Evolutionary conservation across 2,113 vertebrate genomes (phyloP).

Genomic region (Passer domesticus): DNA sequence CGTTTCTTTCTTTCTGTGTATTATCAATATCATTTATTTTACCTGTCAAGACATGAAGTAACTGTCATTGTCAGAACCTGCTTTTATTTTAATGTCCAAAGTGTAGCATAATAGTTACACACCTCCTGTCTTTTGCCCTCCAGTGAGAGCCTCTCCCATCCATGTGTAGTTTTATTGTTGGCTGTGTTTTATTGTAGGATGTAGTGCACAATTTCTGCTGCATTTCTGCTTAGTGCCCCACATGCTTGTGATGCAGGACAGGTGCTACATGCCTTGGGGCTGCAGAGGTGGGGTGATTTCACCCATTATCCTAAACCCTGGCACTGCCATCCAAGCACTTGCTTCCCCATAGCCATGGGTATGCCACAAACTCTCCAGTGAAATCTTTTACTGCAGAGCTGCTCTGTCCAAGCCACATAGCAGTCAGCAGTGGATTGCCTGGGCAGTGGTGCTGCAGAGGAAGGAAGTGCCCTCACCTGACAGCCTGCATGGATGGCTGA

Average conservation of each 20-base stretch:
- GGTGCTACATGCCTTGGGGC: neutral
- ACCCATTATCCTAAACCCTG: neutral
- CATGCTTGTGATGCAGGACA: neutral
- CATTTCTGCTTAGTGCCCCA: neutral
- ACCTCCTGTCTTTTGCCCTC: neutral
- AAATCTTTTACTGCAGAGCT: neutral
- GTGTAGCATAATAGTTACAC: fast-evolving
- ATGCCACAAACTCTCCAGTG: neutral
- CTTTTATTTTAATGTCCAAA: neutral
- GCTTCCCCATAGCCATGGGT: neutral
- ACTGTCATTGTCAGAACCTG: neutral
- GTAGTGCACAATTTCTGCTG: neutral
- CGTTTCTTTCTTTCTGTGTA: neutral
- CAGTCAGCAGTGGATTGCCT: neutral
- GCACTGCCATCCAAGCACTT: neutral
- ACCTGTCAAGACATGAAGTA: neutral
- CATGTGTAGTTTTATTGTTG: neutral
- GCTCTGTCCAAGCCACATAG: neutral
- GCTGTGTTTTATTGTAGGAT: neutral
- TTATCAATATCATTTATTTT: neutral
- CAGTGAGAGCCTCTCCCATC: neutral
- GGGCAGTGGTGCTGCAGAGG: neutral
- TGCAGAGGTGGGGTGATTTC: too few relatives aligned
- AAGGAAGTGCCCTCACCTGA: neutral
- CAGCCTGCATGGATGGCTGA: neutral